These are phyloP conservation scores for Drosophila setifemur DNA, from an alignment of 1,140 invertebrate species.

Conservation along the genomic window DNA sequence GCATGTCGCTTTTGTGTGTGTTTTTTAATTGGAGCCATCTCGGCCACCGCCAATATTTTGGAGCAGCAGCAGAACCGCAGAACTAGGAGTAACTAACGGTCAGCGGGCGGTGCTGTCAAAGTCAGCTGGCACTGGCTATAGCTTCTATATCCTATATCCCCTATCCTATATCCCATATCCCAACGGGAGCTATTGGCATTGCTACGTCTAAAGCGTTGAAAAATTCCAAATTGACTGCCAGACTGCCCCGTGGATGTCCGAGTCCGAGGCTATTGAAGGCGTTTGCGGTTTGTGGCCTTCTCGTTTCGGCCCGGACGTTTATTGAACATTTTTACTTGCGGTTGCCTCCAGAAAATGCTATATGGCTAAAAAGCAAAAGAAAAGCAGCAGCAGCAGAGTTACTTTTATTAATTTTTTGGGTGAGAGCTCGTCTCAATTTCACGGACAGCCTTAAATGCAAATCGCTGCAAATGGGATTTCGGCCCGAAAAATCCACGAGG, in stretches of 20 bases:
- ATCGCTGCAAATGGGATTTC: conserved; percentile 74
- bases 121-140: conserved; percentile 53
- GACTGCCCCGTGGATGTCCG: conserved; percentile 21
- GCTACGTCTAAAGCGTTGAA: conserved; percentile 44
- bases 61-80: conserved; percentile 53
- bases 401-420: conserved; percentile 72
- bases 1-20: conserved; percentile 17
- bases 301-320: conserved; percentile 60
- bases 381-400: conserved; percentile 5
- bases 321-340: conserved; percentile 79
- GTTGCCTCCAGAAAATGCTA: conserved; percentile 26
- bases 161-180: background rate
- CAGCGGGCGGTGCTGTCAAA: conserved; percentile 59
- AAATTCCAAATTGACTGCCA: conserved; percentile 72
- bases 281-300: conserved; percentile 53
- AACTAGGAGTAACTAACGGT: conserved; percentile 70
- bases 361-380: background rate
- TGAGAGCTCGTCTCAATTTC: conserved; percentile 63
- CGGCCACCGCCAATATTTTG: conserved; percentile 39
- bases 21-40: conserved; percentile 58
- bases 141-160: conserved; percentile 5
- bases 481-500: conserved; percentile 1
- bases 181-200: conserved; percentile 1
- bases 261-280: conserved; percentile 62
- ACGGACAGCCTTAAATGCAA: conserved; percentile 74